These are phyloP conservation scores for Drosophila sturtevanti DNA, from an alignment of 1,140 invertebrate species.

Conservation along the genomic window DNA sequence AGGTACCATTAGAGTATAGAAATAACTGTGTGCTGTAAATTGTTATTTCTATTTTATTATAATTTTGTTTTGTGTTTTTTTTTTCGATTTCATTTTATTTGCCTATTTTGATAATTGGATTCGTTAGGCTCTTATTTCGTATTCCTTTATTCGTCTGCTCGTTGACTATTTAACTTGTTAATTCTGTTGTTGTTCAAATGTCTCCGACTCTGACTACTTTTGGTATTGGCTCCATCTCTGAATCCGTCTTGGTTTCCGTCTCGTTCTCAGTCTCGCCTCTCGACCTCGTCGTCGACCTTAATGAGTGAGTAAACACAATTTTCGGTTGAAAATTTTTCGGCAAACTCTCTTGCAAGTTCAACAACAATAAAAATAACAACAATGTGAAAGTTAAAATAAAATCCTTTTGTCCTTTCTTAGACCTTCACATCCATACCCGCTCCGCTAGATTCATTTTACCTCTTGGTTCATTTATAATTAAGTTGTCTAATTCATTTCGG, in stretches of 20 bases:
- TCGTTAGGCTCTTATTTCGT: slow-evolving; percentile 22
- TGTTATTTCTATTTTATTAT: not conserved
- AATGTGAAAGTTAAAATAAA: slow-evolving; percentile 41
- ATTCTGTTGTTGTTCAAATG: slow-evolving; percentile 71
- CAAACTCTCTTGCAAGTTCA: slow-evolving; percentile 42
- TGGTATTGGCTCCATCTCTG: too few relatives aligned
- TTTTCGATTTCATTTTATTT: slow-evolving; percentile 9
- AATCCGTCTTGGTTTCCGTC: not conserved
- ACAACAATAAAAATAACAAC: slow-evolving; percentile 11
- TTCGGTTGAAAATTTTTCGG: slow-evolving; percentile 34
- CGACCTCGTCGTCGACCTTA: slow-evolving; percentile 36
- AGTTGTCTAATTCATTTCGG: slow-evolving; percentile 81
- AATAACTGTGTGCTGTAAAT: too few relatives aligned
- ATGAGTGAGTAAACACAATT: slow-evolving; percentile 73
- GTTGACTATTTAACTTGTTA: slow-evolving; percentile 76
- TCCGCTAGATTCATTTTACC: not conserved
- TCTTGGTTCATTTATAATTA: slow-evolving; percentile 78
- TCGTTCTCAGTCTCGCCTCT: slow-evolving; percentile 16
- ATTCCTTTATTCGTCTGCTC: slow-evolving; percentile 53
- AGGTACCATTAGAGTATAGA: too few relatives aligned
- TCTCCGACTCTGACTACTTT: slow-evolving; percentile 12
- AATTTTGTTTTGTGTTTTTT: slow-evolving; percentile 1
- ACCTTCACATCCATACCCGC: not conserved
- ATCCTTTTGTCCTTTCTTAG: slow-evolving; percentile 66
- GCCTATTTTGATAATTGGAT: slow-evolving; percentile 68